Conservation (phyloP, 2,888 invertebrate genomes). For the Lasioglossum leucozonium region DNA sequence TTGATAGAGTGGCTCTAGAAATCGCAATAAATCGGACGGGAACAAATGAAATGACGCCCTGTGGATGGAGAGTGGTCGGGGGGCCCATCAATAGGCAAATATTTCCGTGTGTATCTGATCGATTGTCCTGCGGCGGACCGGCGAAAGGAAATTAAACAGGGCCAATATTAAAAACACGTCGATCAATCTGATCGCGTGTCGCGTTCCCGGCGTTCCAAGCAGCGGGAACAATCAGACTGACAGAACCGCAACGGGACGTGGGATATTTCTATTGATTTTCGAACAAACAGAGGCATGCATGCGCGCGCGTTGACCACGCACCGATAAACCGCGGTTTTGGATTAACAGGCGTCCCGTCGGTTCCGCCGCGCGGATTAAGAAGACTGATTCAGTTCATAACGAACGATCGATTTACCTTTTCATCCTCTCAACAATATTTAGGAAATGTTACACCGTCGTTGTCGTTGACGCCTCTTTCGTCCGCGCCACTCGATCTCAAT, state of each 20-base stretch:
- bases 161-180: constrained; percentile 47
- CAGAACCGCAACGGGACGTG: constrained; percentile 37
- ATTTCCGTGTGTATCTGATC: constrained; percentile 22
- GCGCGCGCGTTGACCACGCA: constrained; percentile 20
- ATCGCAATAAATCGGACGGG: constrained; percentile 14
- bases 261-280: constrained; percentile 48
- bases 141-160: constrained; percentile 50
- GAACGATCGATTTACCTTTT: not conserved
- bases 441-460: not conserved
- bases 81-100: constrained; percentile 22
- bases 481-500: no score
- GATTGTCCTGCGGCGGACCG: constrained; percentile 11
- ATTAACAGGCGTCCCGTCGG: constrained; percentile 3
- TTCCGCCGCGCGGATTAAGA: not conserved
- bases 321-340: constrained; percentile 21
- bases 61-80: not conserved
- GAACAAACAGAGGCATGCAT: constrained; percentile 28
- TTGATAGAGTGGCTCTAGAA: constrained; percentile 4
- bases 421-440: not conserved
- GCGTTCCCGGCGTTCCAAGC: constrained; percentile 18
- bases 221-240: constrained; percentile 40
- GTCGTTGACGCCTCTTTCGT: not conserved
- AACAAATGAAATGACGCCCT: constrained; percentile 10
- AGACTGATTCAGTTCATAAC: not conserved
- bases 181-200: constrained; percentile 36